phyloP scores from a whole-genome alignment of 1,140 invertebrate genomes.

The Brachionus rubens region DNA sequence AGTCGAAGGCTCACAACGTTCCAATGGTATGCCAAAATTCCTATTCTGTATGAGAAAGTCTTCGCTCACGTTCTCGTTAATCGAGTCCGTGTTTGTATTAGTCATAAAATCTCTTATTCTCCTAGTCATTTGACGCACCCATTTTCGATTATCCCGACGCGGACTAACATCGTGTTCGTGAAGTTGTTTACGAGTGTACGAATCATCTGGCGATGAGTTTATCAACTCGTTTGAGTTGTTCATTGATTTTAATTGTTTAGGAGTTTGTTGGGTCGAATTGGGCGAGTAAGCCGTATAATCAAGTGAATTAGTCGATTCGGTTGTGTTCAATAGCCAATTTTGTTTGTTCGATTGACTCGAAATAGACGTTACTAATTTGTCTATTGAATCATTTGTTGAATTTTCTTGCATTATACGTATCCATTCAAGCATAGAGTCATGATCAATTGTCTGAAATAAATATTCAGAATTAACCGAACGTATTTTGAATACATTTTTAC shows the following conservation, averaged over 20 bases:
- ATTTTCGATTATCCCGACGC: background rate
- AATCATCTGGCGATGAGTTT: slow-evolving; percentile 19
- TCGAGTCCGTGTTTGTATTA: background rate
- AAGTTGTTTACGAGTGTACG: background rate
- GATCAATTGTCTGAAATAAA: slow-evolving; percentile 43
- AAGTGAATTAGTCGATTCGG: background rate
- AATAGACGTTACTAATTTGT: slow-evolving; percentile 22
- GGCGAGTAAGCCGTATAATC: background rate
- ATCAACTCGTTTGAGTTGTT: background rate
- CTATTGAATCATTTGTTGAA: background rate
- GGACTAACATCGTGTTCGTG: slow-evolving; percentile 1
- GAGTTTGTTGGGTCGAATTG: background rate
- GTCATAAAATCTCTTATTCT: slow-evolving; percentile 29
- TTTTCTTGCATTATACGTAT: slow-evolving; percentile 20
- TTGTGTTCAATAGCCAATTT: slow-evolving; percentile 38
- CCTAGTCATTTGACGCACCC: slow-evolving; percentile 41
- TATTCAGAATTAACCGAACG: slow-evolving; percentile 33
- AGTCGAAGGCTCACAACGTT: slow-evolving; percentile 19
- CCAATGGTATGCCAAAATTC: slow-evolving; percentile 44
- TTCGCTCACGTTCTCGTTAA: background rate
- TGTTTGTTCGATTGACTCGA: background rate
- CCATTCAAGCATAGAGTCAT: slow-evolving; percentile 33
- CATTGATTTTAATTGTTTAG: no score
- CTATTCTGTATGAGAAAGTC: background rate
- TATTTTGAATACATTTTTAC: slow-evolving; percentile 44